These are phyloP conservation scores for Nothura maculosa DNA, from an alignment of 2,797 vertebrate genomes.

Conservation along the genomic window DNA sequence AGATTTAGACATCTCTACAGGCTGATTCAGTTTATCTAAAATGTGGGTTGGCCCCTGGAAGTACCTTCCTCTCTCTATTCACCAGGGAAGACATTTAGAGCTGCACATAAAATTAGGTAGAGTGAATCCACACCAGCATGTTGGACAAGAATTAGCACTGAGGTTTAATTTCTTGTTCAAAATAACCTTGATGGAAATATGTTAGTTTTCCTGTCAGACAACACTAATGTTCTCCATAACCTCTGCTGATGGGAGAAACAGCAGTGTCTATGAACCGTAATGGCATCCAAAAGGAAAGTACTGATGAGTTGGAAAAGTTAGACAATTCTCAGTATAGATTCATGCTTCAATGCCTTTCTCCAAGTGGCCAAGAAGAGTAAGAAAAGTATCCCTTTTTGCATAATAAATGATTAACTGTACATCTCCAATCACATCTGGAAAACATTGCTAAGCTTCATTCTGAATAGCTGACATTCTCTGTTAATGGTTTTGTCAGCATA, in stretches of 20 bases:
- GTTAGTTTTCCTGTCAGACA: conserved; percentile 16
- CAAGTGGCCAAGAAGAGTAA: conserved; percentile 47
- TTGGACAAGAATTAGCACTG: background rate
- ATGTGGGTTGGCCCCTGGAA: background rate
- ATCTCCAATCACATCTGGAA: conserved; percentile 75
- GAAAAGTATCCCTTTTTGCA: conserved; percentile 66
- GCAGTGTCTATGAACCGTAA: conserved; percentile 12
- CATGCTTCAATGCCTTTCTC: conserved; percentile 58
- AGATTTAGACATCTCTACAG: background rate
- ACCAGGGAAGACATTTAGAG: background rate
- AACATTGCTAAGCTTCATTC: conserved; percentile 61
- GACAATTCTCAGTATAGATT: conserved; percentile 24
- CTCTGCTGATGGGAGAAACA: conserved; percentile 36
- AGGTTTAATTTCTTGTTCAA: conserved; percentile 25
- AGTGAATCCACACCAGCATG: background rate
- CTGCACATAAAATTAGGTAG: background rate
- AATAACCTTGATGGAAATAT: background rate
- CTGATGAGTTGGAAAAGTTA: conserved; percentile 40
- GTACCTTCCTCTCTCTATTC: background rate
- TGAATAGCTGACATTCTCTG: conserved; percentile 66
- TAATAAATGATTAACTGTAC: conserved; percentile 71
- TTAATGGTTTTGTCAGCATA: conserved; percentile 68
- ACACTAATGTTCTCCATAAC: background rate
- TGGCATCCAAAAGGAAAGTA: conserved; percentile 53
- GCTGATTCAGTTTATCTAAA: background rate